Conservation (phyloP, 1,140 invertebrate species). For the Conus ventricosus region DNA sequence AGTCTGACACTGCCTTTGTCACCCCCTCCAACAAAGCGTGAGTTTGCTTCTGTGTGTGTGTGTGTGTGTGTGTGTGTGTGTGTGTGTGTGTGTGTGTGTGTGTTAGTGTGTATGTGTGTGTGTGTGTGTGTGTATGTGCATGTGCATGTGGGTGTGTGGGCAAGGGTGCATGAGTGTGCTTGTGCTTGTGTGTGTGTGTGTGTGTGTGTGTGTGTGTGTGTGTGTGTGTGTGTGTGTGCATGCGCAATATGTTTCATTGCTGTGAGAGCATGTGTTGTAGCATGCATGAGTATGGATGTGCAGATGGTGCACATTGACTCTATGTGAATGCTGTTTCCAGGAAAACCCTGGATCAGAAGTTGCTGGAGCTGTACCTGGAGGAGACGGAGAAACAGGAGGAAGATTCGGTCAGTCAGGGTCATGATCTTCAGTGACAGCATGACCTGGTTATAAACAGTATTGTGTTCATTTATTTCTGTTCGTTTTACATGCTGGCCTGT, state of each 20-base stretch:
- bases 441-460: too few species aligned
- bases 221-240: not conserved
- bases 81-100: not conserved
- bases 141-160: not conserved
- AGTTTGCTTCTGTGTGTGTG: not conserved
- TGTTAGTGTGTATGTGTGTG: not conserved
- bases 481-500: too few species aligned
- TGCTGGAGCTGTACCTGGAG: constrained; percentile 72
- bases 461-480: too few species aligned
- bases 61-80: not conserved
- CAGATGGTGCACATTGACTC: not conserved
- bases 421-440: too few species aligned
- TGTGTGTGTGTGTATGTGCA: not conserved
- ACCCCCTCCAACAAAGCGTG: not conserved
- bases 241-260: not conserved
- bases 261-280: not conserved
- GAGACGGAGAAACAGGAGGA: constrained; percentile 66
- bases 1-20: not conserved
- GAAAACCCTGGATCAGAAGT: constrained; percentile 70
- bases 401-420: constrained; percentile 52
- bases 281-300: too few species aligned
- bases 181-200: too few species aligned
- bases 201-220: not conserved
- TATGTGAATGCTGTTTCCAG: constrained; percentile 46
- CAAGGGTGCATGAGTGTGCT: too few species aligned